Evolutionary conservation across 2,113 vertebrate genomes (phyloP).

Genomic region (Gasterosteus nipponicus): DNA sequence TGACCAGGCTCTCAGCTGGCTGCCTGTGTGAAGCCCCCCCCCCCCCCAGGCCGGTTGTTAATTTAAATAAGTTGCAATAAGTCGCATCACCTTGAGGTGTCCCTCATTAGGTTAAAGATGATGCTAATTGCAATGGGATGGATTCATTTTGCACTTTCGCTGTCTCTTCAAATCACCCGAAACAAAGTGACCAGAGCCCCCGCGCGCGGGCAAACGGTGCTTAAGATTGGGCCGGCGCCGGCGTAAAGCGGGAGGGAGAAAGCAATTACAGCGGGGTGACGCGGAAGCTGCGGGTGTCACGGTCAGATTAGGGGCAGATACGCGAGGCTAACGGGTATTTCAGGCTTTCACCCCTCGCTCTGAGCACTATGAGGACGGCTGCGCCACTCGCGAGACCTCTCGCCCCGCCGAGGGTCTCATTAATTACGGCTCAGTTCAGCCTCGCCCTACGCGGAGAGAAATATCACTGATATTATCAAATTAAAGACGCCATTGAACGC

Average conservation of each 20-base stretch:
- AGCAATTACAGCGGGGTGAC: conserved; percentile 92
- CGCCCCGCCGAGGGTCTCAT: conserved; percentile 72
- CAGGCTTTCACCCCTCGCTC: conserved; percentile 38
- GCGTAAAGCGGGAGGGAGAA: conserved; percentile 83
- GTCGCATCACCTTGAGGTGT: conserved; percentile 93
- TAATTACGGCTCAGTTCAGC: conserved; percentile 79
- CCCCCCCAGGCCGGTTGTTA: conserved; percentile 84
- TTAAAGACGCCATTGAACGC: conserved; percentile 55
- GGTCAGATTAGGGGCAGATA: conserved; percentile 87
- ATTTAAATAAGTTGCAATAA: conserved; percentile 88
- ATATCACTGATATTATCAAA: conserved; percentile 72
- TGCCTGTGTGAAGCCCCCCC: conserved; percentile 13
- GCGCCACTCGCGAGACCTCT: conserved; percentile 62
- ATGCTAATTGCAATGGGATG: conserved; percentile 98
- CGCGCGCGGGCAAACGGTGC: conserved; percentile 79
- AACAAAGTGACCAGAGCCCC: conserved; percentile 93
- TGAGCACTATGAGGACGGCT: conserved; percentile 53
- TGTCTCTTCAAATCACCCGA: conserved; percentile 96
- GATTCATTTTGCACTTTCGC: conserved; percentile 95
- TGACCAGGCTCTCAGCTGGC: conserved; percentile 42
- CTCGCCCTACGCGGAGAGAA: conserved; percentile 47
- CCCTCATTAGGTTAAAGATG: conserved; percentile 98
- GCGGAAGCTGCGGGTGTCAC: conserved; percentile 88
- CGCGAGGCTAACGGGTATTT: conserved; percentile 34
- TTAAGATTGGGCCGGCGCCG: conserved; percentile 88